Evolutionary conservation across 2,797 vertebrate genomes (phyloP), one percentile per base, ranked within the genome.

Genomic region (Orientallactaga sibirica): DNA sequence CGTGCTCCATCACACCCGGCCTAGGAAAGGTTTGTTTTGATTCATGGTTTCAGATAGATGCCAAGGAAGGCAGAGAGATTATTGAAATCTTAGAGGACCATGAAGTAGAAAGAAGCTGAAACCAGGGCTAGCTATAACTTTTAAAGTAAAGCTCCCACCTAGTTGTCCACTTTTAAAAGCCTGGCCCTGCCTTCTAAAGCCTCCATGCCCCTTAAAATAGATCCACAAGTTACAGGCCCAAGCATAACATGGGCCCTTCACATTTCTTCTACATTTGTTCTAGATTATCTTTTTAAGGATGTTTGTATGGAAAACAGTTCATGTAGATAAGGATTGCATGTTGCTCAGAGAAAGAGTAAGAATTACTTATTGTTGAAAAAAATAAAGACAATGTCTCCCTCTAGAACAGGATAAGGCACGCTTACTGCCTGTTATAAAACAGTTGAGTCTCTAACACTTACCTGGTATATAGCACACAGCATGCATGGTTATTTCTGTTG

Each of bases 281-380:
- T 33, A 94, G 8, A 66, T 18, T 71, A 52, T 74, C 12, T 48
- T 66, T 93, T 80, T 43, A 82, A 93, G 52, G 25, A 68, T 92
- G 3, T 41, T 86, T 92, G 2, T 67, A 61, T 73, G n/a, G 20
- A 62, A 67, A 80, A 67, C 11, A 80, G 9, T 14, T 27, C 41
- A 92, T 43, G 24, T 77, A 86, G 2, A 55, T 16, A 86, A 24
- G 43, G 22, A 29, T n/a, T 16, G 8, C n/a, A 20, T 61, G 33
- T 88, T n/a, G 22, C 41, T 93, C 24, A n/a, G 33, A 88, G 4
- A 33, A 91, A 93, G 55, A 71, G 64, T 27, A 5, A 66, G 18
- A 48, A 70, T 66, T 76, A 18, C 55, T 92, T 90, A 37, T 19
- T 84, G 33, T 83, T 43, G 11, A 55, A 55, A 55, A 22, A 71